phyloP scores from a whole-genome alignment of 2,113 vertebrate genomes.

The Callipepla californica region DNA sequence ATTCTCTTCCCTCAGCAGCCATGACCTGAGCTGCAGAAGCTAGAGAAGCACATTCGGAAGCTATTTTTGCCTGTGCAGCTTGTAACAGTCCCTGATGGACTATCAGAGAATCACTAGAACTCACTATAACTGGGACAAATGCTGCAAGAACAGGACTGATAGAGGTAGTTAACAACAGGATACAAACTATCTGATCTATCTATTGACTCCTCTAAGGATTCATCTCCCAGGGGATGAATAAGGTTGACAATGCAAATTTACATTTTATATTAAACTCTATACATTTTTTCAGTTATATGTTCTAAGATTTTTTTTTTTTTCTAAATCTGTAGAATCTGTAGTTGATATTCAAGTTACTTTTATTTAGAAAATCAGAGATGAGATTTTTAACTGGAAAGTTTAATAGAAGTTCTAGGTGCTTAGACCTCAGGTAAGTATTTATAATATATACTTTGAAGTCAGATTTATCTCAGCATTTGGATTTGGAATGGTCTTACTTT shows the following conservation, averaged over 20 bases:
- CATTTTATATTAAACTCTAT: background rate
- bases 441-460: background rate
- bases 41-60: background rate
- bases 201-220: background rate
- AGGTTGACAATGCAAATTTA: background rate
- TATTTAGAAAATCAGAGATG: background rate
- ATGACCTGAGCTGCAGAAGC: background rate
- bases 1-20: background rate
- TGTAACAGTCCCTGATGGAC: background rate
- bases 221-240: background rate
- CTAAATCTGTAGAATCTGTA: background rate
- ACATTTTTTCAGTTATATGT: background rate
- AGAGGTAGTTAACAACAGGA: background rate
- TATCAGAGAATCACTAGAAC: background rate
- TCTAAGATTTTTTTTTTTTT: background rate
- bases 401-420: background rate
- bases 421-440: background rate
- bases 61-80: slow-evolving; percentile 46
- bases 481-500: background rate
- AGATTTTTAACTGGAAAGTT: background rate
- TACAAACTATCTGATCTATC: background rate
- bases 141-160: background rate
- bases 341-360: background rate
- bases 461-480: background rate
- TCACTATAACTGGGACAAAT: background rate